phyloP scores from a whole-genome alignment of 2,113 vertebrate species.

The Lamprotornis superbus region DNA sequence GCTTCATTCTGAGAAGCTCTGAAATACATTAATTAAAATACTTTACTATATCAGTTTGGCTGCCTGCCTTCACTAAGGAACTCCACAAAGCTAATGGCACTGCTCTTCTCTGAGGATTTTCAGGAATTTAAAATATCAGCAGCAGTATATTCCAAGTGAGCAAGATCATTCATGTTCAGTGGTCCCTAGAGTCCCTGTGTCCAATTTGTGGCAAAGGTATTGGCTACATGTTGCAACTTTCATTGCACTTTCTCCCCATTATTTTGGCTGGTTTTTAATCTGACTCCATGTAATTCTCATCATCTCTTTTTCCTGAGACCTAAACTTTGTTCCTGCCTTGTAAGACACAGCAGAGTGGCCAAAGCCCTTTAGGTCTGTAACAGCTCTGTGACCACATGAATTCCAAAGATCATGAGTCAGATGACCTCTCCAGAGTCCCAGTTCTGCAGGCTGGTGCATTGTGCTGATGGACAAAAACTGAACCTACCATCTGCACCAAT shows the following conservation, averaged over 20 bases:
- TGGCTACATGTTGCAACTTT: background rate
- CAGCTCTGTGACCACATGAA: background rate
- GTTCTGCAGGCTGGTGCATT: background rate
- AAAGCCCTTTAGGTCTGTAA: background rate
- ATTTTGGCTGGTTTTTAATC: background rate
- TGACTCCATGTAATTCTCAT: background rate
- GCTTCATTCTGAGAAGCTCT: background rate
- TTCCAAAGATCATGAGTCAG: background rate
- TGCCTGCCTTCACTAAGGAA: background rate
- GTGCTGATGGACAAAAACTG: background rate
- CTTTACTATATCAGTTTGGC: background rate
- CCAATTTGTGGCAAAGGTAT: background rate
- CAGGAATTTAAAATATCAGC: background rate
- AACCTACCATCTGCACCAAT: constrained; percentile 5
- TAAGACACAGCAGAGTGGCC: background rate
- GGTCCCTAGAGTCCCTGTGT: background rate
- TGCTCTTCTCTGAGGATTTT: background rate
- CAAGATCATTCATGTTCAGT: background rate
- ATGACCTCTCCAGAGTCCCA: background rate
- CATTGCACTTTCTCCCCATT: background rate
- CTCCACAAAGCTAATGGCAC: background rate
- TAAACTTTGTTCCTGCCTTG: background rate
- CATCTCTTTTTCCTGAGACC: background rate
- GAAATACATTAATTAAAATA: background rate
- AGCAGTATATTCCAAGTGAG: background rate